Evolutionary conservation across 2,113 vertebrate species (phyloP), one percentile per base, ranked within the genome.

Genomic region (Rutilus rutilus): DNA sequence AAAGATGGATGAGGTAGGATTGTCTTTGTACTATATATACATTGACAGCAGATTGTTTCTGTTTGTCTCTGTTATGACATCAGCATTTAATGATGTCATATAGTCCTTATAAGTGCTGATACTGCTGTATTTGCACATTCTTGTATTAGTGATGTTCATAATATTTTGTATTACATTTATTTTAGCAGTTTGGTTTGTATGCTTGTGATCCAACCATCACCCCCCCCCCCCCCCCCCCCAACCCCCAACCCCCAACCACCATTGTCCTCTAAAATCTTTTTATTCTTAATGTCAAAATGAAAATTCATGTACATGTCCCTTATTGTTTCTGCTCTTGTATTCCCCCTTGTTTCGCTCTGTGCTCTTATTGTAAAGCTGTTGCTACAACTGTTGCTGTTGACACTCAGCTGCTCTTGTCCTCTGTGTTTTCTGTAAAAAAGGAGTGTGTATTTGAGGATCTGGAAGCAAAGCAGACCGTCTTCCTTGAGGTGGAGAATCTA

Each of bases 371-470:
- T 47, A 27, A 47, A 25, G 12, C 2, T 25, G 71, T 74, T 47
- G 39, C 11, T 47, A 47, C n/a, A 25, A 36, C 30, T 78, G 30
- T 30, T 30, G 30, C 30, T 30, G 17, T 69, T 47, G 23, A 50
- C 7, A 3, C n/a, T n/a, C 15, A 47, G 42, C 25, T 88, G 78
- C 54, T 0, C 80, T 5, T 69, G 25, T 89, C 50, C 76, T 12
- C 23, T 88, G 2, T 88, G n/a, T 85, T 5, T 82, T 19, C 6
- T 23, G 36, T 90, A 93, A 36, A 69, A 42, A 86, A 99, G 98
- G 98, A 99, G 89, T 97, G 97, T 89, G 94, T 96, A 25, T 99
- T 97, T 0, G 98, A 99, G 90, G 93, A 96, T 76, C 92, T 99
- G 14, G 95, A 96, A 19, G 92, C 97, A 89, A 99, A 99, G 91